These are phyloP conservation scores for Typhlichthys eigenmanni DNA, from an alignment of 2,797 vertebrate genomes.

Conservation along the genomic window DNA sequence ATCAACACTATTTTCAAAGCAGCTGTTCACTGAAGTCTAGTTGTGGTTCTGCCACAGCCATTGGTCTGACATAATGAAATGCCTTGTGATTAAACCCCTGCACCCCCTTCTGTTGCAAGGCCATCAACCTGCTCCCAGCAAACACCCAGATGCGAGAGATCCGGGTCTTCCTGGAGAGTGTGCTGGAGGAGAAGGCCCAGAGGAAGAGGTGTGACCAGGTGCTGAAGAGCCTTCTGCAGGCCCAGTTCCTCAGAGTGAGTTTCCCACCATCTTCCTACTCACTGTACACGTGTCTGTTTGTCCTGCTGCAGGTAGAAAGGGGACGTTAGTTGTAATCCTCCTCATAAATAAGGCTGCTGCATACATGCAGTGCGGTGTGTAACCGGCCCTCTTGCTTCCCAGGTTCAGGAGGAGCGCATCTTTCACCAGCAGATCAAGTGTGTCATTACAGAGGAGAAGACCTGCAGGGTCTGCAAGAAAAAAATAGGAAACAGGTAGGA, in stretches of 20 bases:
- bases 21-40: no score
- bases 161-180: constrained; percentile 93
- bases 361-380: no score
- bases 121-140: constrained; percentile 93
- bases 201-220: constrained; percentile 94
- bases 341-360: no score
- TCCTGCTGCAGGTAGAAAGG: no score
- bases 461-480: constrained; percentile 97
- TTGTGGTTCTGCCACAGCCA: no score
- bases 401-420: constrained; percentile 97
- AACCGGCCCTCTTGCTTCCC: constrained; percentile 4
- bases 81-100: no score
- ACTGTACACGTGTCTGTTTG: no score
- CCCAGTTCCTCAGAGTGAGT: constrained; percentile 92
- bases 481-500: constrained; percentile 98
- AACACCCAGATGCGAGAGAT: constrained; percentile 97
- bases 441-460: constrained; percentile 96
- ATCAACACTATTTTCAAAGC: no score
- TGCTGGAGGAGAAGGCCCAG: constrained; percentile 95
- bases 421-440: constrained; percentile 98
- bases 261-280: no score
- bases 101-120: constrained; percentile 66
- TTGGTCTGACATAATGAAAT: no score
- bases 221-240: constrained; percentile 95
- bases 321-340: no score